Evolutionary conservation across 2,888 invertebrate genomes (phyloP).

Genomic region (Exocentrus adspersus): DNA sequence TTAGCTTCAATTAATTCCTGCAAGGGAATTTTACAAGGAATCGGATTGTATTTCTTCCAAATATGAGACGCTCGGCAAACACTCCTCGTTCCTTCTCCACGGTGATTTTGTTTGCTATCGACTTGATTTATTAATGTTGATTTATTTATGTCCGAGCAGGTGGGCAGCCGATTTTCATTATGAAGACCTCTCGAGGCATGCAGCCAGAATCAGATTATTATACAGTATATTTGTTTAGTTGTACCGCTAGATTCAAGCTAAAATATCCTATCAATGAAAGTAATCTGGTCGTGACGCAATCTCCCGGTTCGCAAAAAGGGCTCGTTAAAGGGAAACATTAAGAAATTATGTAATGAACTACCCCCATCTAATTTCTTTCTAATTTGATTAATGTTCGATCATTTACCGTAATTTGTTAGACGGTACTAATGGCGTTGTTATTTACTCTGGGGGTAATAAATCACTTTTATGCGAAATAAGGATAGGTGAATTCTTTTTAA

Average conservation of each 20-base stretch:
- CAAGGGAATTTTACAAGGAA: no score
- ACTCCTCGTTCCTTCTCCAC: slow-evolving; percentile 46
- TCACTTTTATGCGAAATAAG: slow-evolving; percentile 36
- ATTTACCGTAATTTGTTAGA: slow-evolving; percentile 40
- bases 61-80: slow-evolving; percentile 37
- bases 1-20: not conserved
- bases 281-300: not conserved
- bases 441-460: slow-evolving; percentile 41
- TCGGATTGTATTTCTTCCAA: no score
- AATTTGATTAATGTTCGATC: slow-evolving; percentile 47
- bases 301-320: slow-evolving; percentile 18
- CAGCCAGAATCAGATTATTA: slow-evolving; percentile 19
- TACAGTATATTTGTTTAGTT: no score
- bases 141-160: slow-evolving; percentile 49
- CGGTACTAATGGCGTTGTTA: slow-evolving; percentile 38
- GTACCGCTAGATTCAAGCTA: no score
- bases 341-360: slow-evolving; percentile 44
- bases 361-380: slow-evolving; percentile 41
- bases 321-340: slow-evolving; percentile 39
- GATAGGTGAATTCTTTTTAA: slow-evolving; percentile 40
- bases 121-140: slow-evolving; percentile 46
- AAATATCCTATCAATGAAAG: no score
- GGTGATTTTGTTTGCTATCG: slow-evolving; percentile 48
- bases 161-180: slow-evolving; percentile 44
- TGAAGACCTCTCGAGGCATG: slow-evolving; percentile 24